A percentile compares a stretch with the other conserved stretches of the same genome.
Conservation (phyloP, 2,797 vertebrate species). For the Cirrhinus molitorella region DNA sequence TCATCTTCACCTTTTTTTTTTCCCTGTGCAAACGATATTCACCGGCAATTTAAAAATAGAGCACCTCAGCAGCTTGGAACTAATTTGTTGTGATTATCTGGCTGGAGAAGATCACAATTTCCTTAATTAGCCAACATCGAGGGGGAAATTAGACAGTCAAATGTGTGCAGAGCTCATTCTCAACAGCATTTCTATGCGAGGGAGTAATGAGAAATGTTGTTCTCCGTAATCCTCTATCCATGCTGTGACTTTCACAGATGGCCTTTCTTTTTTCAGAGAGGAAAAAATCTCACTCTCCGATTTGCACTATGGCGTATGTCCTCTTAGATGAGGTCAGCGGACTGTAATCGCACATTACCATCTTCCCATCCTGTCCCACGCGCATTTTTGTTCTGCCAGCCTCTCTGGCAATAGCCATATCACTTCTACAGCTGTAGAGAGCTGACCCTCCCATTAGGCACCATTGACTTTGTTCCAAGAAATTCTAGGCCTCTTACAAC, state of each 20-base stretch:
- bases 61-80: conserved; percentile 50
- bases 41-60: conserved; percentile 43
- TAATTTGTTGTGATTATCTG: conserved; percentile 64
- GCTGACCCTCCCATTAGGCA: conserved; percentile 48
- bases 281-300: conserved; percentile 31
- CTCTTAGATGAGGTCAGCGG: conserved; percentile 28
- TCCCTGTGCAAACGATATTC: conserved; percentile 28
- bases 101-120: conserved; percentile 64
- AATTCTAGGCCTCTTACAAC: conserved; percentile 40
- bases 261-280: conserved; percentile 26
- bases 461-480: conserved; percentile 39
- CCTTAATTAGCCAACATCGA: conserved; percentile 61
- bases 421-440: conserved; percentile 1
- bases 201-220: conserved; percentile 29
- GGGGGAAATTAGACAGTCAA: conserved; percentile 64
- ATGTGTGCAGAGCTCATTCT: conserved; percentile 58
- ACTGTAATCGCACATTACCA: conserved; percentile 34
- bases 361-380: conserved; percentile 16
- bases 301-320: conserved; percentile 6
- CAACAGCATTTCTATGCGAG: conserved; percentile 19
- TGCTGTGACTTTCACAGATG: conserved; percentile 30
- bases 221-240: background rate
- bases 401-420: conserved; percentile 18
- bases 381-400: conserved; percentile 12
- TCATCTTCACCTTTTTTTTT: conserved; percentile 14